Base-by-base conservation (phyloP, 2,888 invertebrate genomes). In the Orgyia antiqua region DNA sequence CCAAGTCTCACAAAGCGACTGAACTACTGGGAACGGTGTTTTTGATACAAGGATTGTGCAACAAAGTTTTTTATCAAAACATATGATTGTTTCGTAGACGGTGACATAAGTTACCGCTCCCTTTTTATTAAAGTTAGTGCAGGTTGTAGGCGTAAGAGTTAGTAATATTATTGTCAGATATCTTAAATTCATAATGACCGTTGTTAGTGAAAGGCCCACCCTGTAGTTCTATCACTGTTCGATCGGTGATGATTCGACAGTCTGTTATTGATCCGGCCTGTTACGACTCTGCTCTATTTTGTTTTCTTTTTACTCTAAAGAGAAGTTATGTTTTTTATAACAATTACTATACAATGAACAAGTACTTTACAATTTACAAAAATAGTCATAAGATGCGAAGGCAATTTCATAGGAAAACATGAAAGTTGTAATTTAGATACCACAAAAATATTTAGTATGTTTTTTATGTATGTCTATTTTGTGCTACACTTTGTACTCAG, bases 101-200 rank as follows among this genome's bases (percentile, higher is more conserved):
- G 35, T 36, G 18, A 27, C 23, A 23, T 10, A 20, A 29, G 29
- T 35, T 29, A 47, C 45, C 51, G 49, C 42, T 57, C 51, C 45
- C 45, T 43, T 36, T 46, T 31, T 33, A 10, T 23, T 5, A 23
- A 23, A 46, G 43, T 47, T 42, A 57, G 34, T 46, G n/a, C n/a
- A n/a, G 36, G 40, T 39, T 58, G 55, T 51, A 56, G 53, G 54
- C 51, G 59, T 57, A 58, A 58, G 47, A 63, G 64, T 72, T 70
- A 71, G 66, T 66, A 57, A 68, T 64, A 75, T 83, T 86, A 86
- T 86, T 84, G 84, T 84, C 84, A 69, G 76, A 65, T 72, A 2
- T 74, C 63, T 67, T 80, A 75, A 76, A 77, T 77, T 75, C 73
- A 68, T 73, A 70, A 66, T 51, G 69, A 72, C 62, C 68, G 61